phyloP scores from a whole-genome alignment of 2,888 invertebrate species.

The Scaptomyza reducta region DNA sequence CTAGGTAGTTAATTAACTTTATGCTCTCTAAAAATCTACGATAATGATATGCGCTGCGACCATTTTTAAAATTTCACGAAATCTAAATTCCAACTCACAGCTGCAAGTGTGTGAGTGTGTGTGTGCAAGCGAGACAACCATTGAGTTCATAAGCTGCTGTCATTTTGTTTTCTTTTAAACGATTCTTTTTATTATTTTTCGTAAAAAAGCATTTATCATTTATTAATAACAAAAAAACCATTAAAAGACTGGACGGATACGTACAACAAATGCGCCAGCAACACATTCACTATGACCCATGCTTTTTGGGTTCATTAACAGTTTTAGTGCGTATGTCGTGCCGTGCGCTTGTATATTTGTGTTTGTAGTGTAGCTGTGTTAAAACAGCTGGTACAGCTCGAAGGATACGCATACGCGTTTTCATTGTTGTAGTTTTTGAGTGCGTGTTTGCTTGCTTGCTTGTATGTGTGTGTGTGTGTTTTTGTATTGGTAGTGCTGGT shows the following conservation, averaged over 20 bases:
- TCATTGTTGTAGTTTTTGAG: slow-evolving; percentile 37
- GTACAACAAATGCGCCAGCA: slow-evolving; percentile 7
- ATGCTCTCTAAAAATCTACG: slow-evolving; percentile 45
- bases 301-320: slow-evolving; percentile 46
- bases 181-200: slow-evolving; percentile 49
- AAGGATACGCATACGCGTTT: slow-evolving; percentile 55
- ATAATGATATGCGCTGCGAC: slow-evolving; percentile 76
- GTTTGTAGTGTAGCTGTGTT: slow-evolving; percentile 35
- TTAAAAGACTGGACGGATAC: slow-evolving; percentile 33
- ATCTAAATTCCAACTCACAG: slow-evolving; percentile 78
- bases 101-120: slow-evolving; percentile 50
- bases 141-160: slow-evolving; percentile 68
- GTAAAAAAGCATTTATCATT: slow-evolving; percentile 68
- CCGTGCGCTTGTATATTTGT: slow-evolving; percentile 20
- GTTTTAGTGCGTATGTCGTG: slow-evolving; percentile 7
- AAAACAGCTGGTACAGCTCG: slow-evolving; percentile 76
- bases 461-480: slow-evolving; percentile 8
- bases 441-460: slow-evolving; percentile 28
- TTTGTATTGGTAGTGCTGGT: slow-evolving; percentile 36
- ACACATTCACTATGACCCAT: slow-evolving; percentile 22
- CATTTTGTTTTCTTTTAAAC: slow-evolving; percentile 67
- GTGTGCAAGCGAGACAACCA: slow-evolving; percentile 65
- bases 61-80: slow-evolving; percentile 78
- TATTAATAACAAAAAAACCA: slow-evolving; percentile 33
- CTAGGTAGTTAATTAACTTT: slow-evolving; percentile 16